A percentile compares a stretch with the other conserved stretches of the same genome.
phyloP scores from a whole-genome alignment of 2,113 vertebrate genomes.

The Diphyllodes magnificus region DNA sequence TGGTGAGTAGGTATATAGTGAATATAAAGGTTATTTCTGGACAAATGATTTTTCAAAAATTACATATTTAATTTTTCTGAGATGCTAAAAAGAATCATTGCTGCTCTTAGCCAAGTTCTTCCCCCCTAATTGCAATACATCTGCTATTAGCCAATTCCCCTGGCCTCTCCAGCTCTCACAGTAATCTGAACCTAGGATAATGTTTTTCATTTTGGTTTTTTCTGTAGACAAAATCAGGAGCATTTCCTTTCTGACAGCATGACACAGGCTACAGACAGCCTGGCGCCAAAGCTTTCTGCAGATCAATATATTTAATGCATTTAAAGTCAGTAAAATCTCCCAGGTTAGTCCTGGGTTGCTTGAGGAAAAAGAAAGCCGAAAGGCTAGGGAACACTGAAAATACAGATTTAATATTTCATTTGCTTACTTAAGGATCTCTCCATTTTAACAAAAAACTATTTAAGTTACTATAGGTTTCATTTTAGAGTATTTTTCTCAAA shows the following conservation, averaged over 20 bases:
- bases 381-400: neutral
- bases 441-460: neutral
- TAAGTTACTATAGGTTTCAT: neutral
- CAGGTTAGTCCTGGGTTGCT: neutral
- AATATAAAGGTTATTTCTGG: neutral
- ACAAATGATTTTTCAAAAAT: neutral
- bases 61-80: neutral
- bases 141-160: neutral
- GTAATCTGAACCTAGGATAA: constrained; percentile 5
- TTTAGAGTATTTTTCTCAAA: neutral
- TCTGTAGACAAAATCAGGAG: constrained; percentile 7
- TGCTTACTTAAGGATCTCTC: neutral
- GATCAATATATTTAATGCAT: constrained; percentile 60
- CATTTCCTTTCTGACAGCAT: constrained; percentile 19
- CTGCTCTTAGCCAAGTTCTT: neutral
- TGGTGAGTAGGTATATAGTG: neutral
- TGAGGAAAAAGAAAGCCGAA: neutral
- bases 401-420: neutral
- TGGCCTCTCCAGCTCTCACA: neutral
- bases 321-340: constrained; percentile 36
- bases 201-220: neutral
- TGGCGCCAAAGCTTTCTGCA: constrained; percentile 50
- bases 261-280: constrained; percentile 41
- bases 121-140: neutral
- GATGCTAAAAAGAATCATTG: neutral